Evolutionary conservation across 2,888 invertebrate genomes (phyloP), one percentile per base, ranked within the genome.

Genomic region (Pyrrhosoma nymphula): DNA sequence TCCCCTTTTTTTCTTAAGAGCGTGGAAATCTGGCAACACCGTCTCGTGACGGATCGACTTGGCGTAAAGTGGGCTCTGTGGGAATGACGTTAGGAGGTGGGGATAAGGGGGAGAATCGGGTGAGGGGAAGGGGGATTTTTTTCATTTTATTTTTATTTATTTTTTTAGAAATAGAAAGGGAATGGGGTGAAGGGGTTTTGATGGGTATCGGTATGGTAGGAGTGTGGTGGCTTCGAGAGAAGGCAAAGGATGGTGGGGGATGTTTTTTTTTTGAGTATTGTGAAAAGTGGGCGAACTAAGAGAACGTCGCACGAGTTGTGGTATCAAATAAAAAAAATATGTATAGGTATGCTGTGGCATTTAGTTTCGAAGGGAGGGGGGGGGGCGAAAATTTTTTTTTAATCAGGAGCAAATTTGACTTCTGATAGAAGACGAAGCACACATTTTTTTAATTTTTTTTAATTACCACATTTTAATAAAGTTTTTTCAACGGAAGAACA

Each of bases 21-120:
- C 35, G 35, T 82, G 82, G 82, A 82, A 30, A 35, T 82, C 82
- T 82, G 82, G 82, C 82, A 82, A 82, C 82, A 35, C 35, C 26
- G 82, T 35, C 82, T 82, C 82, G 82, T 82, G 82, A 82, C 82
- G 82, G 82, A 82, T 82, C 82, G 82, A 82, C 82, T 82, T 35
- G 82, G 82, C 82, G 82, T 26, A 82, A 82, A 82, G 82, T 82
- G 82, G 82, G 82, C 82, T 35, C 82, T 35, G 82, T 82, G 35
- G 69, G 26, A 82, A 82, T 82, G 82, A 26, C 82, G 82, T 14
- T 35, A 14, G 69, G 69, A 12, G n/a, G 69, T 23, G 23, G 82
- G 82, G 30, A 16, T 35, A 0, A 35, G 18, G 35, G 82, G 35
- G 82, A 1, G 35, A 82, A 14, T 16, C 14, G 82, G n/a, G n/a